Base-by-base conservation (phyloP, 53 echinoderm and acorn worm species). In the Pentamera pediparva region DNA sequence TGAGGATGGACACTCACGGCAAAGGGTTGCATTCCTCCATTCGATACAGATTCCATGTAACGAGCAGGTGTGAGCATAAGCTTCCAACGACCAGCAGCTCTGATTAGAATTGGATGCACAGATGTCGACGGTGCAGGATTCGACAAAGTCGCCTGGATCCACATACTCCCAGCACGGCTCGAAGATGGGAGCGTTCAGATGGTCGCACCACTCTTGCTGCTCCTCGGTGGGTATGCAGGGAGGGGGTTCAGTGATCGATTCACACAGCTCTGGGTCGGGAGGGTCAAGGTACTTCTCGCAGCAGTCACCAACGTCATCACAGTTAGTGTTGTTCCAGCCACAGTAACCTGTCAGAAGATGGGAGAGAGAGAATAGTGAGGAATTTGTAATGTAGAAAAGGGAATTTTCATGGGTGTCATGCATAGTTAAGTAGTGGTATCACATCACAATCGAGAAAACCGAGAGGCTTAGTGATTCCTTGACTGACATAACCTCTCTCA, bases 11-110 rank as follows among this genome's bases (percentile, higher is more conserved):
- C 32, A 85, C 89, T 85, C 74, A 89, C 89, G 78, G 34, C 89
- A 89, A 52, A 89, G 85, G 19, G 81, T 81, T 28, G 81, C 85
- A 18, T 77, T 72, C 45, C 89, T 64, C 89, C 89, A 89, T 41
- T 85, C 85, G 27, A 89, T 20, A 47, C 89, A 89, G 26, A 85
- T 39, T 5, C 82, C 78, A 0, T 65, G 17, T 11, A 29, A 37
- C 0, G 72, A 35, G 29, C 87, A 87, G 38, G 77, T 65, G 2
- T 35, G 36, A 6, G 75, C 81, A 64, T 85, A 89, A 0, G 77
- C 82, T 67, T 89, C 89, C 20, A 89, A 78, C 13, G 84, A 78
- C 84, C 88, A 83, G 53, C 88, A 88, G 48, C 57, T 77, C 4
- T 54, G 15, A n/a, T 10, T 53, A 3, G 12, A 25, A 54, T 51